phyloP scores from a whole-genome alignment of 2,113 vertebrate species.

The Mustelus asterias region DNA sequence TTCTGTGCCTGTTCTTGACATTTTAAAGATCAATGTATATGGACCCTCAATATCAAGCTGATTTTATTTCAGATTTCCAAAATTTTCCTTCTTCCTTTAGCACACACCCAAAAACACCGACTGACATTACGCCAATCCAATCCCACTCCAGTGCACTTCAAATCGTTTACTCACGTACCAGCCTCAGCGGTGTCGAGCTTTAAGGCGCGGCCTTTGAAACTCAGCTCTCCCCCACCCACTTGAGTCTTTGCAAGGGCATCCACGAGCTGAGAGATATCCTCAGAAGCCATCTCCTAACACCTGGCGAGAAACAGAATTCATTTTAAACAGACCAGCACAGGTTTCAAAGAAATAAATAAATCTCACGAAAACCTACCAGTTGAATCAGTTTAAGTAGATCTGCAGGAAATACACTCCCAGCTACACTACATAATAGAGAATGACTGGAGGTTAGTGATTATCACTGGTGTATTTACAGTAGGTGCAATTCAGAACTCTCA shows the following conservation, averaged over 20 bases:
- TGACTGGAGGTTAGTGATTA: neutral
- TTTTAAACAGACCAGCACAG: neutral
- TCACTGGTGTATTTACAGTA: neutral
- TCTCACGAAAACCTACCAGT: neutral
- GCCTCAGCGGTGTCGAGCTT: constrained; percentile 86
- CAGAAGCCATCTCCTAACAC: constrained; percentile 73
- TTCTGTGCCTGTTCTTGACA: neutral
- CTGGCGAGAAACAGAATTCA: neutral
- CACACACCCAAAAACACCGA: neutral
- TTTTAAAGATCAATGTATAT: neutral
- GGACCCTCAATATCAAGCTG: neutral
- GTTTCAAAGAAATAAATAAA: neutral
- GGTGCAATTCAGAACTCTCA: neutral
- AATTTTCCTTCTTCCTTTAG: neutral
- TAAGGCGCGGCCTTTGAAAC: constrained; percentile 86
- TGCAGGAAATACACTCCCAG: neutral
- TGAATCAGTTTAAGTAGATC: neutral
- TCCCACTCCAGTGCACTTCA: neutral
- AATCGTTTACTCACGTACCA: constrained; percentile 61
- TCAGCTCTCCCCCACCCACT: constrained; percentile 80
- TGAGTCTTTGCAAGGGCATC: constrained; percentile 84
- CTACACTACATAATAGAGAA: neutral
- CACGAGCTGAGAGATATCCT: constrained; percentile 75
- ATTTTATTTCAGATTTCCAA: neutral
- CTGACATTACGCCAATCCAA: neutral